Evolutionary conservation across 2,797 vertebrate species (phyloP), one percentile per base, ranked within the genome.

Genomic region (Peromyscus nudipes): DNA sequence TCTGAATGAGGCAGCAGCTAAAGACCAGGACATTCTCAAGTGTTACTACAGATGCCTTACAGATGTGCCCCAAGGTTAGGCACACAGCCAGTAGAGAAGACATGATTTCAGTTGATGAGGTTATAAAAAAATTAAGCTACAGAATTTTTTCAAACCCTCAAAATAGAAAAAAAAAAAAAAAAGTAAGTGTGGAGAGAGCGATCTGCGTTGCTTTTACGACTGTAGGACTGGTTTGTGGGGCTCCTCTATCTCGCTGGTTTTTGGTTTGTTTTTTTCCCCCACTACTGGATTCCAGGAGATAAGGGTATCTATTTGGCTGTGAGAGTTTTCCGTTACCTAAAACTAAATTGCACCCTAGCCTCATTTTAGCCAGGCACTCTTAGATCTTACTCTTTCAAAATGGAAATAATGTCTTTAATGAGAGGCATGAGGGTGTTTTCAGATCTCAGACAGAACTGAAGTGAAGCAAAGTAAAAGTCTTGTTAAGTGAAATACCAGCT

Each of bases 331-430:
- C 62, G 43, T 67, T 31, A 76, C 90, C 31, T 49, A 92, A 95
- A 94, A 62, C 23, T 57, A 89, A 92, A 73, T 75, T 67, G 82
- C 12, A 11, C 14, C 43, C 10, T 76, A 40, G 19, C 29, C 34
- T 95, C 21, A 71, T 60, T 77, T 87, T 92, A 87, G 75, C n/a
- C 31, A 89, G 11, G 9, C 23, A 55, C 21, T 43, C 69, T 55
- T 52, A 95, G 27, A 69, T 89, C 86, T 97, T 93, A 77, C 43
- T 80, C 69, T 57, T 89, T 40, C 62, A 93, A 96, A 95, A 94
- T 71, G 89, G 89, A 96, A 91, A 77, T 10, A 37, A 37, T 85
- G 34, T 91, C 34, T 96, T 79, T 92, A 75, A 76, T 80, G 25
- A 31, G 16, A 60, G 16, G 16, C 79, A 76, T 2, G 19, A 55